Conservation (phyloP, 2,888 invertebrate genomes). For the Branchellion lobata region DNA sequence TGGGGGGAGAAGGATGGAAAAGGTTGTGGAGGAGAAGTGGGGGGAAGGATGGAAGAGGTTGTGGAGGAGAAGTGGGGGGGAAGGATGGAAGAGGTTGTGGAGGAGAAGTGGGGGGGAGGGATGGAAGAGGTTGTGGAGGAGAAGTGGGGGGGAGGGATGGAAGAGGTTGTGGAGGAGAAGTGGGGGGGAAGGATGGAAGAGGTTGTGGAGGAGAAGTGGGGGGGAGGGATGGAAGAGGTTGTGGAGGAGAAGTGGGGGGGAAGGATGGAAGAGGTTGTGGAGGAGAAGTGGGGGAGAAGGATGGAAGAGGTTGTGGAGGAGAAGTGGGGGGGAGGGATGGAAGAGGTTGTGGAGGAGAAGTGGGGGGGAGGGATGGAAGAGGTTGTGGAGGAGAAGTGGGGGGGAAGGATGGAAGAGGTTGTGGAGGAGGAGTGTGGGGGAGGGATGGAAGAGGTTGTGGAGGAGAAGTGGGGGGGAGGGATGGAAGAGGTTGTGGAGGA, state of each 20-base stretch:
- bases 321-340: too few relatives aligned
- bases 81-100: not conserved
- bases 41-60: not conserved
- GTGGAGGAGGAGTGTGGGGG: not conserved
- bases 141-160: not conserved
- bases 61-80: not conserved
- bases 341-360: too few relatives aligned
- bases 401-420: not conserved
- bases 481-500: slow-evolving; percentile 5
- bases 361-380: too few relatives aligned
- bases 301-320: too few relatives aligned
- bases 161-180: not conserved
- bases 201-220: not conserved
- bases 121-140: not conserved
- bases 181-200: slow-evolving; percentile 1
- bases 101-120: not conserved
- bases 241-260: slow-evolving; percentile 1
- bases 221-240: not conserved
- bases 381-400: too few relatives aligned
- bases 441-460: not conserved
- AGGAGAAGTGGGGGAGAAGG: too few relatives aligned
- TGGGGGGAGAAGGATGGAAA: too few relatives aligned
- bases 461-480: not conserved
- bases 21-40: not conserved
- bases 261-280: not conserved